Evolutionary conservation across 2,888 invertebrate species (phyloP), one percentile per base, ranked within the genome.

Genomic region (Trichogramma evanescens): DNA sequence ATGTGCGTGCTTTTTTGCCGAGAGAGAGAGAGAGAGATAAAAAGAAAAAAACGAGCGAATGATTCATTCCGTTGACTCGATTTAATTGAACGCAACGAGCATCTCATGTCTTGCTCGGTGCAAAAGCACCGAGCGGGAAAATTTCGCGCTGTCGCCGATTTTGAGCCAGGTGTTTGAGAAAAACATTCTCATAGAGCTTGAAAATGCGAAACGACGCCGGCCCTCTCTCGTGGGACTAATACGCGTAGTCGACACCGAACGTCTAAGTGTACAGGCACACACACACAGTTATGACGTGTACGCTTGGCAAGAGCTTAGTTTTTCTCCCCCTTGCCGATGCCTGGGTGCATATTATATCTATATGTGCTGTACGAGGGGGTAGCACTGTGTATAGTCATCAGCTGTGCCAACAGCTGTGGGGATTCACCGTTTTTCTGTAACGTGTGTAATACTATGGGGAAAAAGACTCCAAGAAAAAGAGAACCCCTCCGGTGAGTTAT

Each of bases 401-500:
- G 68, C 68, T 68, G 68, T 67, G 67, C 61, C 63, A 56, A 60
- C 67, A 66, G 67, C 66, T 68, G 66, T 13, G 8, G 48, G 55
- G 55, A 41, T 48, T 48, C 39, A 45, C 10, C 4, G 13, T 7
- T 26, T 26, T 26, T 26, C 26, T 26, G 26, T 26, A 26, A 26
- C 26, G 26, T 26, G 26, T 26, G 26, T 26, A 26, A 26, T 26
- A 26, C 26, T 26, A 26, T 26, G 26, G 26, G 26, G 26, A 26
- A 26, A 26, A 26, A 26, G 26, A 26, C 26, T 26, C 26, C 26
- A 26, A 26, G 26, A 26, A 26, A 26, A 26, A 26, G 13, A 26
- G 26, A 26, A 26, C 26, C 26, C 26, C 26, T 26, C 26, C 26
- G 26, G 26, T 26, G 26, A 26, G 26, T 26, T 26, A 26, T 26